These are phyloP conservation scores for Platypus cylindrus DNA, from an alignment of 2,888 invertebrate genomes.

Conservation along the genomic window DNA sequence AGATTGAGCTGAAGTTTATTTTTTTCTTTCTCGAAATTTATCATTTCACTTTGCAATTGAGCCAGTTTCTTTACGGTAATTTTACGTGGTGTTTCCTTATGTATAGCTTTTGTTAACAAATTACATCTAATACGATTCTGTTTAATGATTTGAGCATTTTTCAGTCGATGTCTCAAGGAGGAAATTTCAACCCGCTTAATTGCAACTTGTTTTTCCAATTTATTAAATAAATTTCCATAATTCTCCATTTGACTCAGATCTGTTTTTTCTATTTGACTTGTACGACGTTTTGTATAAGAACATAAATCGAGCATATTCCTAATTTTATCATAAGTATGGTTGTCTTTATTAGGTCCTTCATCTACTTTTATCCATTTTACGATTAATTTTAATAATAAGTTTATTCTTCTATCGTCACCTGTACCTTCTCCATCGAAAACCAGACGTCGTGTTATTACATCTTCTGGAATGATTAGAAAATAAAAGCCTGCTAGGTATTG, in stretches of 20 bases:
- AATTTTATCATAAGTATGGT: slow-evolving; percentile 60
- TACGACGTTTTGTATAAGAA: slow-evolving; percentile 77
- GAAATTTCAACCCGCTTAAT: slow-evolving; percentile 70
- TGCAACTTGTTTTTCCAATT: slow-evolving; percentile 68
- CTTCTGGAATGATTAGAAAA: slow-evolving; percentile 61
- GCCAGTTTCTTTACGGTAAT: slow-evolving; percentile 60
- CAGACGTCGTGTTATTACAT: slow-evolving; percentile 80
- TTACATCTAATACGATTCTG: slow-evolving; percentile 90
- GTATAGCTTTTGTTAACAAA: slow-evolving; percentile 80
- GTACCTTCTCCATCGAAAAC: slow-evolving; percentile 95
- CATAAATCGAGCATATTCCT: slow-evolving; percentile 74
- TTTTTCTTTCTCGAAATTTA: slow-evolving; percentile 55
- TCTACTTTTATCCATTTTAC: slow-evolving; percentile 62
- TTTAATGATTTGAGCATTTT: slow-evolving; percentile 72
- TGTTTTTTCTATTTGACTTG: slow-evolving; percentile 66
- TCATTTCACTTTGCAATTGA: slow-evolving; percentile 59
- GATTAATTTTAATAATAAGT: slow-evolving; percentile 69
- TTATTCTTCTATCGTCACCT: slow-evolving; percentile 85
- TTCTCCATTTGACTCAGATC: slow-evolving; percentile 72
- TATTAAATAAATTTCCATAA: slow-evolving; percentile 63
- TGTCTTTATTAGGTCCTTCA: slow-evolving; percentile 21
- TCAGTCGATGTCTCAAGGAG: slow-evolving; percentile 65
- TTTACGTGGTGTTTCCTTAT: slow-evolving; percentile 77
- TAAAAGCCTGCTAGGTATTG: too few relatives aligned
- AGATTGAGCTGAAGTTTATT: slow-evolving; percentile 63